Percentiles rank a stretch among this genome's conserved stretches.
Conservation (phyloP, 2,797 vertebrate species). For the Sparidentex hasta region DNA sequence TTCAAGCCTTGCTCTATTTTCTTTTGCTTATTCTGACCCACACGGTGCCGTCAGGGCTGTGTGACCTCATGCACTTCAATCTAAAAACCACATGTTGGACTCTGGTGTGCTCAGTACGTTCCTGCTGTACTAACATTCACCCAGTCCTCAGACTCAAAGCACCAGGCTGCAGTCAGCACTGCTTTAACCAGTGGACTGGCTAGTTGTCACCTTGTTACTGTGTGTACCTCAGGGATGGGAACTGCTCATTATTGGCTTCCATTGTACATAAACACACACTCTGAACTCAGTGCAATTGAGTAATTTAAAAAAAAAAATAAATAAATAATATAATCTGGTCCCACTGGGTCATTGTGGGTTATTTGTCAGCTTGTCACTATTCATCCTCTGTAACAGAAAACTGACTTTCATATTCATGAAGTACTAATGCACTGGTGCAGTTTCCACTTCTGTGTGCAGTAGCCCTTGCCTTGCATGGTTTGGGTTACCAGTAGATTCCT, state of each 20-base stretch:
- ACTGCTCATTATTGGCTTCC: constrained; percentile 18
- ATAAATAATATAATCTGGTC: not conserved
- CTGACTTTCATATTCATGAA: not conserved
- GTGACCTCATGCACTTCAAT: constrained; percentile 83
- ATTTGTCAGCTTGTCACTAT: not conserved
- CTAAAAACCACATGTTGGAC: constrained; percentile 77
- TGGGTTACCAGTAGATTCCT: constrained; percentile 63
- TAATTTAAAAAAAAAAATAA: not conserved
- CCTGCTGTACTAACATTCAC: constrained; percentile 86
- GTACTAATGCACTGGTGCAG: constrained; percentile 29
- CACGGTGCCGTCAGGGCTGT: constrained; percentile 77
- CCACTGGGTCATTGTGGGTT: not conserved
- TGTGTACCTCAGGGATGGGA: constrained; percentile 51
- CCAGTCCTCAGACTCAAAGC: constrained; percentile 35
- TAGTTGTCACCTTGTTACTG: constrained; percentile 14
- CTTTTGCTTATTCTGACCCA: constrained; percentile 79
- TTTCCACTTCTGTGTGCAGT: constrained; percentile 71
- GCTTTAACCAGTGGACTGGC: constrained; percentile 2
- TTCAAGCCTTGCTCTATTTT: constrained; percentile 84
- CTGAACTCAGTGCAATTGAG: not conserved
- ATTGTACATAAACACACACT: not conserved
- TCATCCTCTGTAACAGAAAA: constrained; percentile 5
- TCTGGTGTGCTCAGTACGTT: constrained; percentile 76
- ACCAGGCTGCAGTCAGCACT: constrained; percentile 59
- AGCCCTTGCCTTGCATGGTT: constrained; percentile 76